These are phyloP conservation scores for Rhinolophus sinicus DNA, from an alignment of 2,113 vertebrate genomes.

Conservation along the genomic window DNA sequence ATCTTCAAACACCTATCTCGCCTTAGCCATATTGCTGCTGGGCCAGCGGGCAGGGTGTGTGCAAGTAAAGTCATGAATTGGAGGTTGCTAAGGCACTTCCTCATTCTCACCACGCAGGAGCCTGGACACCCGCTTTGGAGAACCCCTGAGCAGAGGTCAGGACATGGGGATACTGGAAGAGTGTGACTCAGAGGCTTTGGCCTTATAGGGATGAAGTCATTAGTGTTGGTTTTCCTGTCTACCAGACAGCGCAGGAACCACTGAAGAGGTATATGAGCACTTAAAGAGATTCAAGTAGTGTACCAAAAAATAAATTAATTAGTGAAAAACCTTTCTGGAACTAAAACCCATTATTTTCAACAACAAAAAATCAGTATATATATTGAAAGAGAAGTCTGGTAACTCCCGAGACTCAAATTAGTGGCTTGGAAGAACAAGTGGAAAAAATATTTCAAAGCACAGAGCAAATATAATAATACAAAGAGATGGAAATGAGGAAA, in stretches of 20 bases:
- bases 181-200: neutral
- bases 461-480: constrained; percentile 37
- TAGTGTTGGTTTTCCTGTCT: neutral
- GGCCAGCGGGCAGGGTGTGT: neutral
- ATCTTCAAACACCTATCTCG: neutral
- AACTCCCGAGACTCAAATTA: constrained; percentile 18
- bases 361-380: neutral
- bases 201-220: neutral
- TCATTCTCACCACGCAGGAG: neutral
- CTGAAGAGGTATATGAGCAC: neutral
- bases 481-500: constrained; percentile 66
- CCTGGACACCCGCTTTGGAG: neutral
- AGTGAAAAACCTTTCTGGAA: neutral
- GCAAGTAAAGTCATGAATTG: neutral
- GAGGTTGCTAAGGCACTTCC: neutral
- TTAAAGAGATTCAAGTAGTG: neutral
- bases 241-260: neutral
- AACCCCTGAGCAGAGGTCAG: neutral
- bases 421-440: constrained; percentile 70
- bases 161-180: neutral
- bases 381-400: constrained; percentile 19
- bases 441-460: constrained; percentile 73
- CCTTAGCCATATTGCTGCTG: neutral
- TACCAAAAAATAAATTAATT: neutral
- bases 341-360: constrained; percentile 38